phyloP scores from a whole-genome alignment of 2,888 invertebrate genomes.

The Poecilobothrus nobilitatus region DNA sequence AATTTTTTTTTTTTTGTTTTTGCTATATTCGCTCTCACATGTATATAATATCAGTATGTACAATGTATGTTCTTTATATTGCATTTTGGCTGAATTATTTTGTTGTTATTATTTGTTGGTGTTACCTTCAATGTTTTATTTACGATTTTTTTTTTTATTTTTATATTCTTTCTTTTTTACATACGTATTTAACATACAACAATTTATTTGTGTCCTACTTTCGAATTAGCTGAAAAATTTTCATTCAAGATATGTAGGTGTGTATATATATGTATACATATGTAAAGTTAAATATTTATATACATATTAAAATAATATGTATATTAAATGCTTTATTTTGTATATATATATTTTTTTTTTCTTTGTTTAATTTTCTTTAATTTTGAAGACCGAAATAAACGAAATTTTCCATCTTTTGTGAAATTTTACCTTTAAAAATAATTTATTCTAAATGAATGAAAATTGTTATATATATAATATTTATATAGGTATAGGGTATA shows the following conservation, averaged over 20 bases:
- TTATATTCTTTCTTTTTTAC: background rate
- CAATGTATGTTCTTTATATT: background rate
- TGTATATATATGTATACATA: background rate
- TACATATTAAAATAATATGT: background rate
- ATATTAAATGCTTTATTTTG: background rate
- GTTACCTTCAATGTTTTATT: background rate
- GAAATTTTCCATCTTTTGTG: background rate
- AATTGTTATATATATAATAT: background rate
- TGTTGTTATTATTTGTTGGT: background rate
- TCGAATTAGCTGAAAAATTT: background rate
- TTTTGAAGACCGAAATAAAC: background rate
- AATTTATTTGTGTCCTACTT: constrained; percentile 4
- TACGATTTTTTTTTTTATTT: background rate
- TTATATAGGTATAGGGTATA: too few relatives aligned
- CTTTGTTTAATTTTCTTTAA: background rate
- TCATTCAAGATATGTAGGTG: background rate
- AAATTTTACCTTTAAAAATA: background rate
- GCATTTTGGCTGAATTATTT: background rate
- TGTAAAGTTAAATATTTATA: background rate
- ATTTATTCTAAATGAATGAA: background rate
- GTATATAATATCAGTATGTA: background rate
- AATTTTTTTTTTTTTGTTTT: background rate
- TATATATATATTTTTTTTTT: background rate
- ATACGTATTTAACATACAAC: background rate
- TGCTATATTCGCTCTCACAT: background rate